A percentile compares a stretch with the other conserved stretches of the same genome.
phyloP scores from a whole-genome alignment of 2,113 vertebrate genomes.

The Machaerirhynchus nigripectus region DNA sequence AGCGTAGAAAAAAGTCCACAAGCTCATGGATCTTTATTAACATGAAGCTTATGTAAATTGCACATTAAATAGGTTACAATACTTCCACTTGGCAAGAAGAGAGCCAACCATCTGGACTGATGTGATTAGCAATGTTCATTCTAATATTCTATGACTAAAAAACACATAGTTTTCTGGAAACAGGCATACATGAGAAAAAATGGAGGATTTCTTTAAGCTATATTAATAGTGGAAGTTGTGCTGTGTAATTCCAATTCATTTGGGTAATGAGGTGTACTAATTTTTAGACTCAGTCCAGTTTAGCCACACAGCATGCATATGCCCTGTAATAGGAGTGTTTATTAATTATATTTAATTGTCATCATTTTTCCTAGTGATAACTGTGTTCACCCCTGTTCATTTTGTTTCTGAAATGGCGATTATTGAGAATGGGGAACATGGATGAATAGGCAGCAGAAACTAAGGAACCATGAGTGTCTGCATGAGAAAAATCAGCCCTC shows the following conservation, averaged over 20 bases:
- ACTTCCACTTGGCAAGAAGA: constrained; percentile 63
- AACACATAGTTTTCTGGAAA: constrained; percentile 38
- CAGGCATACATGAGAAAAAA: constrained; percentile 21
- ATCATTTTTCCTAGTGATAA: constrained; percentile 49
- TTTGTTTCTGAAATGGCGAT: constrained; percentile 24
- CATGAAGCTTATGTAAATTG: constrained; percentile 50
- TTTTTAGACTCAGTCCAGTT: constrained; percentile 42
- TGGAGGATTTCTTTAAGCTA: constrained; percentile 30
- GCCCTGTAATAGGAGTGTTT: constrained; percentile 59
- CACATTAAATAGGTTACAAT: constrained; percentile 60
- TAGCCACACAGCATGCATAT: constrained; percentile 55
- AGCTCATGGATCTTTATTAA: constrained; percentile 54
- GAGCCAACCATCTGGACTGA: constrained; percentile 65
- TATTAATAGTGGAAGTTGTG: constrained; percentile 56
- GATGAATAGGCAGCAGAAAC: constrained; percentile 32
- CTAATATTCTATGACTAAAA: constrained; percentile 63
- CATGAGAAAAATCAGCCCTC: neutral
- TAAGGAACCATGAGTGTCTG: constrained; percentile 13
- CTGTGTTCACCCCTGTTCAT: constrained; percentile 12
- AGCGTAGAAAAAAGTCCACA: neutral
- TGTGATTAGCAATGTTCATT: constrained; percentile 67
- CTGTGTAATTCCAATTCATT: constrained; percentile 45
- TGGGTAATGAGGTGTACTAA: constrained; percentile 62
- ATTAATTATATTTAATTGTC: constrained; percentile 70
- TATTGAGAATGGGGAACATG: neutral